phyloP scores from a whole-genome alignment of 2,797 vertebrate species.

The Balearica regulorum region DNA sequence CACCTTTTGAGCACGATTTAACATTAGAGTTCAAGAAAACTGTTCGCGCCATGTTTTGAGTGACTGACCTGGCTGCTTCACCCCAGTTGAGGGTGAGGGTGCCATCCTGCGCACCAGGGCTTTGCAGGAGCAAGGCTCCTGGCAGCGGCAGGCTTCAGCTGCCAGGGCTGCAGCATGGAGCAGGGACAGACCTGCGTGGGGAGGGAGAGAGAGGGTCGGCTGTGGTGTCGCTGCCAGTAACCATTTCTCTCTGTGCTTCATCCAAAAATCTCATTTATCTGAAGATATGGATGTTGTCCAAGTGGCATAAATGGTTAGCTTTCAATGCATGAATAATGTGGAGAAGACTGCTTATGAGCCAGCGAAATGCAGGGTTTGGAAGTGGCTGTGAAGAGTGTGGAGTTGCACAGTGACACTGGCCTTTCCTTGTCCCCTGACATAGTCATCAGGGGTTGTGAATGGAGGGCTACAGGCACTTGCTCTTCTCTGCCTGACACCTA shows the following conservation, averaged over 20 bases:
- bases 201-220: neutral
- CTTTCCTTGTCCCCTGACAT: neutral
- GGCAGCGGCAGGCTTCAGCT: neutral
- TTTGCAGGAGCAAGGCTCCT: neutral
- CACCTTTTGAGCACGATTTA: neutral
- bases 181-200: rapidly evolving
- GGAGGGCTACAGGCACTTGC: neutral
- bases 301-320: neutral
- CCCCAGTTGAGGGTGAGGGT: neutral
- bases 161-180: neutral
- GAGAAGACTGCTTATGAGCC: neutral
- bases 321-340: neutral
- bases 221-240: neutral
- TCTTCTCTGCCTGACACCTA: neutral
- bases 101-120: neutral
- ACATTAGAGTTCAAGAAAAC: neutral
- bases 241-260: neutral
- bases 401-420: neutral
- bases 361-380: neutral
- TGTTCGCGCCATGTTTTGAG: neutral
- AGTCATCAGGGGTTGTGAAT: neutral
- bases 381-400: neutral
- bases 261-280: neutral
- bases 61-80: neutral
- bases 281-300: neutral